Evolutionary conservation across 2,113 vertebrate species (phyloP), one percentile per base, ranked within the genome.

Genomic region (Clarias batrachus): DNA sequence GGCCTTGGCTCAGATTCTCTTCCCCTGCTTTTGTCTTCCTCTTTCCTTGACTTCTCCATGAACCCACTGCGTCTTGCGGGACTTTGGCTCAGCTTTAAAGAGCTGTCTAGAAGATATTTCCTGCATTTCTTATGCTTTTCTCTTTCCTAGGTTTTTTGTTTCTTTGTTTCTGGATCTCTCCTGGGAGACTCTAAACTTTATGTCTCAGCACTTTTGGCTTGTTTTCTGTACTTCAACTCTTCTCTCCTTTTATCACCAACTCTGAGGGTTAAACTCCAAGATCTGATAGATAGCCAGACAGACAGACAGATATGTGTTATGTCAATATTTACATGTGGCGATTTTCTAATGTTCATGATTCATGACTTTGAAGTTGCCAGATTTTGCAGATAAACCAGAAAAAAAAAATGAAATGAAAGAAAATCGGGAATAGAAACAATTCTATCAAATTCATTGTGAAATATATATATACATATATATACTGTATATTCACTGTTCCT

Each of bases 21-120:
- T 85, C 60, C 81, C 82, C 73, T 70, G 63, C 81, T 84, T 85
- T 89, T 87, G 77, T 90, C 85, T 83, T 73, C 52, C 59, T 80
- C 79, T 82, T 90, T 81, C 76, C 89, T 86, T 94, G 93, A 94
- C 94, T 92, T 91, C 90, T 89, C 70, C 76, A 70, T 95, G 93
- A 94, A 95, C 94, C 88, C 91, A 52, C 68, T 9, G 25, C 25
- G 65, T 86, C 90, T 63, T 37, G 81, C 19, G 59, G 86, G 81
- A 80, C 66, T 21, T n/a, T 60, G 37, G 48, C 82, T 27, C 54
- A 41, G 54, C 82, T 66, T 88, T n/a, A 52, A 66, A 86, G 78
- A 86, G 56, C 60, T 17, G 71, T 74, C n/a, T n/a, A n/a, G 54
- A 56, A 77, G 63, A 78, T 63, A 7, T 81, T 85, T 87, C 81